Conservation (phyloP, 2,888 invertebrate species). For the Spodoptera littoralis region DNA sequence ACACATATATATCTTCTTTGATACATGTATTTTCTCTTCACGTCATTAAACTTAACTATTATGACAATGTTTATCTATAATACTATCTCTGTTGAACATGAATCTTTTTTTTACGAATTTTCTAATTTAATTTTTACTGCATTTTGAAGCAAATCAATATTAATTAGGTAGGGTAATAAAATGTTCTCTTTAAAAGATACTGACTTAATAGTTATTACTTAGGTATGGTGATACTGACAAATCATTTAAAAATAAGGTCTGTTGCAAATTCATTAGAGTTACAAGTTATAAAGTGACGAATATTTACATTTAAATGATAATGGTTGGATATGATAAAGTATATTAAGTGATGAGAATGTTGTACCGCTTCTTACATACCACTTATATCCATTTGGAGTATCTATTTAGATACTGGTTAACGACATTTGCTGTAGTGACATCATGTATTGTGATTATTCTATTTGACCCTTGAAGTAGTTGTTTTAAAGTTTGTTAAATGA, state of each 20-base stretch:
- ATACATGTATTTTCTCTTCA: slow-evolving; percentile 21
- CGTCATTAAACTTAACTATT: slow-evolving; percentile 22
- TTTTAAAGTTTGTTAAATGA: slow-evolving; percentile 72
- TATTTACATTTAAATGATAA: slow-evolving; percentile 64
- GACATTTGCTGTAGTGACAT: slow-evolving; percentile 60
- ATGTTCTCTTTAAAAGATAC: slow-evolving; percentile 79
- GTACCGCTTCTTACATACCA: slow-evolving; percentile 45
- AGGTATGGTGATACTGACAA: slow-evolving; percentile 78
- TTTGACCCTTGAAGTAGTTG: slow-evolving; percentile 76
- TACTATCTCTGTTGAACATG: slow-evolving; percentile 40
- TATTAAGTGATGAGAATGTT: slow-evolving; percentile 52
- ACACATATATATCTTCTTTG: slow-evolving; percentile 30
- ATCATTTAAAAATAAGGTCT: slow-evolving; percentile 79
- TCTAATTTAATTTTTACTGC: slow-evolving; percentile 32
- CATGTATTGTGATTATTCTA: slow-evolving; percentile 63
- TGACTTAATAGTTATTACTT: slow-evolving; percentile 77
- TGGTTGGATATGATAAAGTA: slow-evolving; percentile 58
- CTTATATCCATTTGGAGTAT: slow-evolving; percentile 36
- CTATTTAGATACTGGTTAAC: slow-evolving; percentile 49
- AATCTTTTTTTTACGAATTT: slow-evolving; percentile 44
- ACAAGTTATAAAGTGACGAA: slow-evolving; percentile 57
- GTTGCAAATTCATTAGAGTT: slow-evolving; percentile 73
- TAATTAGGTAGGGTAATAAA: slow-evolving; percentile 74
- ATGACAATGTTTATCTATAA: slow-evolving; percentile 16
- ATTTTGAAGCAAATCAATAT: slow-evolving; percentile 60